Conservation (phyloP, 1,140 invertebrate species). For the Temnothorax curvispinosus region DNA sequence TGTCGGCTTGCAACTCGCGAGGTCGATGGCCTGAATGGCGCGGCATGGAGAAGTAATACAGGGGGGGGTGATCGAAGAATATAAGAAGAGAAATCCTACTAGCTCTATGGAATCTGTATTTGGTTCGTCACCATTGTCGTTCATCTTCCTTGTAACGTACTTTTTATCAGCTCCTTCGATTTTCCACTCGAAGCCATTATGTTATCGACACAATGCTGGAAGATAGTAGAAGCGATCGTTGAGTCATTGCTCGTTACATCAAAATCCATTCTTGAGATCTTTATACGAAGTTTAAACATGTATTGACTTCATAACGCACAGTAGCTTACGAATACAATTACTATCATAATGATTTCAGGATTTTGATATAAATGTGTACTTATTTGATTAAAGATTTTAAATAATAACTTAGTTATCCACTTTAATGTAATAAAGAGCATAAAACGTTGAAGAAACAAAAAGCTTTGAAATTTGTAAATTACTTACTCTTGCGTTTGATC, state of each 20-base stretch:
- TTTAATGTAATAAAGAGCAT: background rate
- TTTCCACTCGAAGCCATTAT: constrained; percentile 21
- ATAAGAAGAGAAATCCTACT: constrained; percentile 20
- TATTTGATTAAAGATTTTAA: too few species aligned
- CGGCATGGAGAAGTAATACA: background rate
- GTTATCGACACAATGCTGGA: background rate
- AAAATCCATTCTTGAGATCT: background rate
- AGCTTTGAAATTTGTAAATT: background rate
- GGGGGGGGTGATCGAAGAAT: background rate
- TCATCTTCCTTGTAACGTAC: constrained; percentile 22
- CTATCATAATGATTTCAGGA: background rate
- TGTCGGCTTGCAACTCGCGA: background rate
- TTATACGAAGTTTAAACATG: background rate
- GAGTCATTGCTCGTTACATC: background rate
- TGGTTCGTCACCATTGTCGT: constrained; percentile 26
- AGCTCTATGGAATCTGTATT: constrained; percentile 25
- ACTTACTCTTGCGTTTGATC: background rate
- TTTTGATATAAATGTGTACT: background rate
- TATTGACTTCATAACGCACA: background rate
- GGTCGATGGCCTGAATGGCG: background rate
- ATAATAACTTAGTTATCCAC: too few species aligned
- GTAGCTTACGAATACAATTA: background rate
- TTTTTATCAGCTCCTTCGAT: constrained; percentile 26
- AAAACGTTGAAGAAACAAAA: background rate
- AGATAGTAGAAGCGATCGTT: background rate